Evolutionary conservation across 2,113 vertebrate genomes (phyloP).

Genomic region (Engystomops pustulosus): DNA sequence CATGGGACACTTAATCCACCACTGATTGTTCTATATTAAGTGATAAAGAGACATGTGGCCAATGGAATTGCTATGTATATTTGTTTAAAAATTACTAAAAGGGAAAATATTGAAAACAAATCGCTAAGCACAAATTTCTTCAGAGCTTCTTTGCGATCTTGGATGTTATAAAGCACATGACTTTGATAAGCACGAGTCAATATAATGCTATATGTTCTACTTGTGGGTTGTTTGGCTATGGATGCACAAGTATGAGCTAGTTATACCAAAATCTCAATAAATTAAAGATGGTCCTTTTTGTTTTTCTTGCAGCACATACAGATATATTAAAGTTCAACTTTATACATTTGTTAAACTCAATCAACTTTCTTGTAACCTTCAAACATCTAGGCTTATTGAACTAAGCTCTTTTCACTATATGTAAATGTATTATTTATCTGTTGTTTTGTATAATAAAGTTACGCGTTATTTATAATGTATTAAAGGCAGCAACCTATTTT

Average conservation of each 20-base stretch:
- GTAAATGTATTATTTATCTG: neutral
- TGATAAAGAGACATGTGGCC: no score
- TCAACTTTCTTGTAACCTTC: neutral
- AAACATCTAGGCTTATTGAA: neutral
- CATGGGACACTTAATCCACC: no score
- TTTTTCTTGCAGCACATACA: neutral
- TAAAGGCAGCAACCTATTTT: no score
- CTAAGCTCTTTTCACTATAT: neutral
- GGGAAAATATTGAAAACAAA: neutral
- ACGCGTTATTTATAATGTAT: no score
- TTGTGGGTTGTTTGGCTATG: neutral
- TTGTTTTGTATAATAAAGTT: neutral
- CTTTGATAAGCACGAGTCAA: neutral
- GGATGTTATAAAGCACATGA: neutral
- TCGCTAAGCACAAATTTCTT: neutral
- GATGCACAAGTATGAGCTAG: neutral
- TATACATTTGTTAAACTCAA: no score
- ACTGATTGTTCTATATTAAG: no score
- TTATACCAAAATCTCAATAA: constrained; percentile 1
- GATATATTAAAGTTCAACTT: no score
- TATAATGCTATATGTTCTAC: neutral
- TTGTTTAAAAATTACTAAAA: no score
- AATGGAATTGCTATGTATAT: no score
- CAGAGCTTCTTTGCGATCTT: neutral
- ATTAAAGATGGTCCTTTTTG: neutral